Evolutionary conservation across 2,113 vertebrate genomes (phyloP).

Genomic region (Agapornis roseicollis): DNA sequence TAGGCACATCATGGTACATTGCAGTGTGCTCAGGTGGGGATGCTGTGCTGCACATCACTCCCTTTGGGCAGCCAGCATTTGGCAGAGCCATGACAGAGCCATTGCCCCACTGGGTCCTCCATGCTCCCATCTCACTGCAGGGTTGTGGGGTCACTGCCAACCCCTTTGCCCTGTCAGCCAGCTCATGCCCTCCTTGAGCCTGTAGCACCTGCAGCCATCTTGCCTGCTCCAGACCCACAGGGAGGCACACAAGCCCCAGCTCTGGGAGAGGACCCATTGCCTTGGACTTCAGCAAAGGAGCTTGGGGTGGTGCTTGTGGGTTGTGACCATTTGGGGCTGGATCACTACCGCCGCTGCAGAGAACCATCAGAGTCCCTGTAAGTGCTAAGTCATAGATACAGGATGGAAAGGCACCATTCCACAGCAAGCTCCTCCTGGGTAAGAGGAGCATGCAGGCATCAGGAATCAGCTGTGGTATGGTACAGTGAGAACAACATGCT

Average conservation of each 20-base stretch:
- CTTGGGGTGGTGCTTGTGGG: rapidly evolving
- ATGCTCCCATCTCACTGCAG: rapidly evolving
- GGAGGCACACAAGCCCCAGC: neutral
- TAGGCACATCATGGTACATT: neutral
- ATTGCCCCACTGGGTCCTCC: neutral
- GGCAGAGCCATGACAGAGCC: neutral
- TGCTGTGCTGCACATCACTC: rapidly evolving
- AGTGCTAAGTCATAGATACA: neutral
- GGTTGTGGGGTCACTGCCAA: neutral
- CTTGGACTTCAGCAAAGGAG: neutral
- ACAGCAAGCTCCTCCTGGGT: neutral
- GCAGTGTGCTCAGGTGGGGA: neutral
- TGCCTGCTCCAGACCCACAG: neutral
- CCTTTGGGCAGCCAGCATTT: neutral
- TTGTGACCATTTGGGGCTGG: neutral
- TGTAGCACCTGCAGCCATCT: rapidly evolving
- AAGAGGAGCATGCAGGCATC: neutral
- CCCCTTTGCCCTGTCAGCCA: too few species aligned
- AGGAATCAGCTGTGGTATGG: neutral
- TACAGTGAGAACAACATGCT: neutral
- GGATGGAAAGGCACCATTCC: rapidly evolving
- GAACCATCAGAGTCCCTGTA: neutral
- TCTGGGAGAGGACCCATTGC: neutral
- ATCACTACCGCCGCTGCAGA: neutral
- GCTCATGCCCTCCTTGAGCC: neutral